Evolutionary conservation across 2,888 invertebrate species (phyloP).

Genomic region (Plagodis dolabraria): DNA sequence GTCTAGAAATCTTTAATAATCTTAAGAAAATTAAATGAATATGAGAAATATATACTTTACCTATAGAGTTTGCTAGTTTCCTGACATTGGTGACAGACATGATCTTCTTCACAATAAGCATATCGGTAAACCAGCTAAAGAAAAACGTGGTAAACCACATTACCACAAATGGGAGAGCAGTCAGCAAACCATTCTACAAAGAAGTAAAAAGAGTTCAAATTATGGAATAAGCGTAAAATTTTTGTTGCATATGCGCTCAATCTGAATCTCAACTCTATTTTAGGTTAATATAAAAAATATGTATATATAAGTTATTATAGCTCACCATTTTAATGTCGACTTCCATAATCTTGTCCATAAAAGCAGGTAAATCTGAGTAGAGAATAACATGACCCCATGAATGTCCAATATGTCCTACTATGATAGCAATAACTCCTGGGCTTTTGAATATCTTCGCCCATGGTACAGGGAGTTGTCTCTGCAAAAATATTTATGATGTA

Average conservation of each 20-base stretch:
- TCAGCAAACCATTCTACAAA: conserved; percentile 87
- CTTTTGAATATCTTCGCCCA: conserved; percentile 89
- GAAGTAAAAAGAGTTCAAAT: conserved; percentile 6
- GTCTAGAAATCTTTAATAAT: no score
- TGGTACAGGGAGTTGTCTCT: conserved; percentile 84
- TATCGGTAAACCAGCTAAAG: conserved; percentile 88
- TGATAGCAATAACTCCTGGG: conserved; percentile 75
- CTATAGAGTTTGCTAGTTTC: conserved; percentile 84
- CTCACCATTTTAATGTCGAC: conserved; percentile 83
- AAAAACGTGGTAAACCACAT: conserved; percentile 90
- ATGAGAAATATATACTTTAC: conserved; percentile 41
- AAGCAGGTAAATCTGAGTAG: conserved; percentile 91
- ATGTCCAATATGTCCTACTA: conserved; percentile 86
- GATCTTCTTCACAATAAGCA: conserved; percentile 81
- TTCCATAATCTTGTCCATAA: conserved; percentile 88
- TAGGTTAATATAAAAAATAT: conserved; percentile 37
- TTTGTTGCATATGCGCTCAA: no score
- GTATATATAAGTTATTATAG: conserved; percentile 2
- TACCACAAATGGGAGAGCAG: conserved; percentile 89
- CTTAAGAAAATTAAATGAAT: no score
- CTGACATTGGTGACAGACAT: conserved; percentile 82
- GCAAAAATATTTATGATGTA: conserved; percentile 20
- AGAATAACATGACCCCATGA: conserved; percentile 92
- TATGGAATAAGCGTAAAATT: no score
- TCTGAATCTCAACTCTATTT: no score